Evolutionary conservation across 2,113 vertebrate genomes (phyloP).

Genomic region (Pimephales promelas): DNA sequence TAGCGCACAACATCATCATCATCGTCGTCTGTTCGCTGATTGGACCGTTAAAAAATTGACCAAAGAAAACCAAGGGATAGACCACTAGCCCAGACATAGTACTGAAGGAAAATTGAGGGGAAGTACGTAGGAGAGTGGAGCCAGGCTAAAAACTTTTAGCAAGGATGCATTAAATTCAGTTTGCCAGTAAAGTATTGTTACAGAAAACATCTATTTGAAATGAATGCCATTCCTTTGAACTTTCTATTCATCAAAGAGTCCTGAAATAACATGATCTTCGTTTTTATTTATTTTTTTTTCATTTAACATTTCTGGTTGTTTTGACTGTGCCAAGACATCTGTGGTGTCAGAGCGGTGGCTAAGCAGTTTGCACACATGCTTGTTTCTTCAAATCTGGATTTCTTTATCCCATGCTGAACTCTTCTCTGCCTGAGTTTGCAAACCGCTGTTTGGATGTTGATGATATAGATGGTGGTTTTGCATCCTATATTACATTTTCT

Average conservation of each 20-base stretch:
- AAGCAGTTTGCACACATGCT: background rate
- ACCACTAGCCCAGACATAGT: no score
- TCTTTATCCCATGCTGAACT: background rate
- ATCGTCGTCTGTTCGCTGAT: no score
- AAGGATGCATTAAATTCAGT: background rate
- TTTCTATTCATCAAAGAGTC: background rate
- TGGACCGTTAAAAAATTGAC: no score
- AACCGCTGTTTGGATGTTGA: background rate
- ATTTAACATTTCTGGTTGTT: background rate
- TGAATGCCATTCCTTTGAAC: background rate
- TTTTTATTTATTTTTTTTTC: background rate
- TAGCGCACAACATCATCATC: no score
- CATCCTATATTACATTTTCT: constrained; percentile 23
- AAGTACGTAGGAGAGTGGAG: no score
- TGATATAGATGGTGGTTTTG: background rate
- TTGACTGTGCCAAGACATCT: background rate
- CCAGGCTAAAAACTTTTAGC: background rate
- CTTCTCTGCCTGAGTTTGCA: background rate
- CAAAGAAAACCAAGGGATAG: no score
- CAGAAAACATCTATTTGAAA: background rate
- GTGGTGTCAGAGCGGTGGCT: background rate
- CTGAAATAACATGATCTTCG: background rate
- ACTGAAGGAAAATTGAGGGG: no score
- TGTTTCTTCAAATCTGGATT: background rate
- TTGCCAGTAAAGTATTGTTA: background rate